Evolutionary conservation across 2,888 invertebrate genomes (phyloP).

Genomic region (Hypercompe scribonia): DNA sequence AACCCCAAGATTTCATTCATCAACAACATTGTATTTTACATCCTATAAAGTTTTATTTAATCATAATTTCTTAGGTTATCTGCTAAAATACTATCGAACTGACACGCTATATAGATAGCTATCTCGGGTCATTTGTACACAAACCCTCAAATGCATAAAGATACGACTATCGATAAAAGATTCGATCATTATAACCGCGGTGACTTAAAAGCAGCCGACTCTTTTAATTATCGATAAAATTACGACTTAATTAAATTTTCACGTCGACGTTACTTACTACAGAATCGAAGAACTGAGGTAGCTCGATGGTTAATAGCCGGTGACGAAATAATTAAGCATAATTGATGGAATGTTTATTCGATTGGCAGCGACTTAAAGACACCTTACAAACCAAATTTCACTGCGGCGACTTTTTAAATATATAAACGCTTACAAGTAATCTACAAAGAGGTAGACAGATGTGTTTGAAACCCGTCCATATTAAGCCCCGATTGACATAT

Average conservation of each 20-base stretch:
- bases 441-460: not conserved
- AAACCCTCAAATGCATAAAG: conserved; percentile 19
- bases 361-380: not conserved
- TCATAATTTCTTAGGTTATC: conserved; percentile 17
- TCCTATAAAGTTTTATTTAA: conserved; percentile 12
- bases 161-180: conserved; percentile 24
- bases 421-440: not conserved
- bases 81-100: conserved; percentile 1
- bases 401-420: not conserved
- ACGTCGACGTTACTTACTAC: conserved; percentile 38
- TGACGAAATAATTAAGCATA: conserved; percentile 2
- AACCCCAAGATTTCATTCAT: not conserved
- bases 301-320: conserved; percentile 13
- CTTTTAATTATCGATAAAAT: conserved; percentile 47
- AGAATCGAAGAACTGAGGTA: conserved; percentile 14
- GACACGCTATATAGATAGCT: conserved; percentile 18
- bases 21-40: conserved; percentile 16
- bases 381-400: not conserved
- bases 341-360: not conserved
- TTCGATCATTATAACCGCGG: conserved; percentile 13
- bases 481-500: not conserved
- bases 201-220: conserved; percentile 35
- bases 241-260: conserved; percentile 47
- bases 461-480: not conserved
- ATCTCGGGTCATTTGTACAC: conserved; percentile 9